phyloP scores from a whole-genome alignment of 1,140 invertebrate species.

The Drosophila oshimai region DNA sequence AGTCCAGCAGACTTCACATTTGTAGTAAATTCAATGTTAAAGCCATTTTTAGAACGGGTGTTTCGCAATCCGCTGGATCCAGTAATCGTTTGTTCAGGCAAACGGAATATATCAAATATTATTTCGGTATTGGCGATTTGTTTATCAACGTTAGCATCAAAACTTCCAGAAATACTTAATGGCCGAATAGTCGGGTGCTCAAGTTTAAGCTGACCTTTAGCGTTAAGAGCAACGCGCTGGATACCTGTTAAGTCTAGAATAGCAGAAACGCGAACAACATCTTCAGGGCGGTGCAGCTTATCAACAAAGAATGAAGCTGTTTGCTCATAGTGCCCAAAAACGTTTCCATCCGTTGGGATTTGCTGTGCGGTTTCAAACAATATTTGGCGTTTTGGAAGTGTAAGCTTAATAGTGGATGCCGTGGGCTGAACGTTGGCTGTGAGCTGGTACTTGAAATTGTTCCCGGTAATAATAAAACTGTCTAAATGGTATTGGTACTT shows the following conservation, averaged over 20 bases:
- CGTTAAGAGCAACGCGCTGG: conserved; percentile 83
- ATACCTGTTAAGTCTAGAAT: conserved; percentile 55
- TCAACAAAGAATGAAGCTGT: conserved; percentile 86
- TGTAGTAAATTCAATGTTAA: conserved; percentile 52
- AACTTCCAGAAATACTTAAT: conserved; percentile 83
- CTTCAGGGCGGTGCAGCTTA: conserved; percentile 87
- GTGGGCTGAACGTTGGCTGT: conserved; percentile 86
- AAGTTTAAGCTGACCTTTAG: conserved; percentile 85
- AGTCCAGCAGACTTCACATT: conserved; percentile 58
- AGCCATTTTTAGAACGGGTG: conserved; percentile 26
- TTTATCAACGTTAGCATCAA: conserved; percentile 82
- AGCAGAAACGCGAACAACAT: conserved; percentile 81
- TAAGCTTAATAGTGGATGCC: conserved; percentile 84
- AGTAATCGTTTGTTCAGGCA: conserved; percentile 86
- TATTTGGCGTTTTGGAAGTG: conserved; percentile 86
- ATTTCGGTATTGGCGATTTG: conserved; percentile 83
- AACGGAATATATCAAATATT: conserved; percentile 86
- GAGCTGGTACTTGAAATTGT: conserved; percentile 88
- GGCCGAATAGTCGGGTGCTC: conserved; percentile 87
- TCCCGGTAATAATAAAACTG: conserved; percentile 87
- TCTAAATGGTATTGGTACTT: conserved; percentile 86
- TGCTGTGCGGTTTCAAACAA: conserved; percentile 84
- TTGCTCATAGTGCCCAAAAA: conserved; percentile 82
- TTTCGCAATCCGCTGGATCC: conserved; percentile 54
- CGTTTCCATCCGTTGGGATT: conserved; percentile 75